Evolutionary conservation across 2,888 invertebrate species (phyloP), one percentile per base, ranked within the genome.

Genomic region (Coenonympha glycerion): DNA sequence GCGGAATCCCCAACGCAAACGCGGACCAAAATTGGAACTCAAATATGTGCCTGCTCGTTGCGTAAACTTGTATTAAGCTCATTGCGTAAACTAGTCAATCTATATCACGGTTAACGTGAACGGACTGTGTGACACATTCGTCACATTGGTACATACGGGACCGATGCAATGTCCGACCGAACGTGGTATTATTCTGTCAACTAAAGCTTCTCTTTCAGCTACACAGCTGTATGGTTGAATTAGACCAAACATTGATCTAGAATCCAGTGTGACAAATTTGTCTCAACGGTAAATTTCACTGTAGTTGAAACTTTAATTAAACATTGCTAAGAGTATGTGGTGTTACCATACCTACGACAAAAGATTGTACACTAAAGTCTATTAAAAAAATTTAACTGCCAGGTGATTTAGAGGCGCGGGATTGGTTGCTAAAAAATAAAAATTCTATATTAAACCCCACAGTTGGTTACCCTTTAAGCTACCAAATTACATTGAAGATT

Each of bases 21-120:
- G 47, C 19, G 42, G 36, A 47, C 44, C 42, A 34, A 24, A 50
- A 47, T 44, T 51, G 50, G 11, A 44, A 47, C 15, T 34, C 47
- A 50, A 47, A 50, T 47, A 42, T 50, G 39, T 47, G 28, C 28
- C 15, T 18, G 24, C 16, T 6, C 44, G 44, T 34, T 45, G 44
- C 31, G 22, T 33, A 33, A 47, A 54, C 47, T 51, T n/a, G n/a
- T n/a, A n/a, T n/a, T n/a, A n/a, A n/a, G 24, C 16, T 6, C 44
- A 44, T 34, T 45, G 44, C 31, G 22, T 33, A 33, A 47, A 54
- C 47, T 51, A 26, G 41, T 50, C 47, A 50, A 44, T 34, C 34
- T 19, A 44, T 50, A 47, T 51, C 28, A 49, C 53, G 47, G 50
- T 50, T 34, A 40, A 33, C 44, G 40, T 44, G 33, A 47, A 47